These are phyloP conservation scores for Caenorhabditis latens DNA, from an alignment of 1,140 invertebrate species.

Conservation along the genomic window DNA sequence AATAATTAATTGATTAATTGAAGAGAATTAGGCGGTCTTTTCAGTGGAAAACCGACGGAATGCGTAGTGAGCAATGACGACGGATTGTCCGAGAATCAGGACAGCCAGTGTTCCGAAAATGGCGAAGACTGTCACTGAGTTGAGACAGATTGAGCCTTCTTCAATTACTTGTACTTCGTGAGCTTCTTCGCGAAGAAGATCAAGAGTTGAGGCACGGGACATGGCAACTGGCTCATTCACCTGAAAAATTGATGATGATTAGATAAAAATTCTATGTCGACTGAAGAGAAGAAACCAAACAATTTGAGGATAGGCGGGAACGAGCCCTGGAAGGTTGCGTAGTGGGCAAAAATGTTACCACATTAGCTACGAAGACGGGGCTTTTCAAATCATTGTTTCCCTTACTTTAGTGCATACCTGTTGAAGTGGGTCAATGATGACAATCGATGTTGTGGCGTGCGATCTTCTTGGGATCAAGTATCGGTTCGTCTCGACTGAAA, in stretches of 20 bases:
- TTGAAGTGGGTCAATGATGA: constrained; percentile 76
- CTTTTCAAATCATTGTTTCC: no score
- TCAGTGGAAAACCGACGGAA: constrained; percentile 55
- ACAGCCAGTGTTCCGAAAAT: constrained; percentile 67
- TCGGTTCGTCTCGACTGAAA: constrained; percentile 77
- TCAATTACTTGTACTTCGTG: constrained; percentile 60
- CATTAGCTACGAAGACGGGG: no score
- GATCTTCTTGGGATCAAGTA: constrained; percentile 76
- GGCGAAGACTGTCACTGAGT: constrained; percentile 59
- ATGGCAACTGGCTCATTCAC: constrained; percentile 61
- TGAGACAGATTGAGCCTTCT: constrained; percentile 63
- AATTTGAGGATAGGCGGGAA: no score
- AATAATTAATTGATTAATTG: no score
- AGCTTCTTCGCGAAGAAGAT: constrained; percentile 61
- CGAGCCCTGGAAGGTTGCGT: no score
- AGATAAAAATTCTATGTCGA: no score
- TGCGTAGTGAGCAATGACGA: constrained; percentile 73
- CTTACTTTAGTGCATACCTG: constrained; percentile 65
- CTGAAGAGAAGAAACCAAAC: no score
- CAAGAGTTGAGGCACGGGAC: constrained; percentile 63
- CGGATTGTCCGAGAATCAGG: constrained; percentile 72
- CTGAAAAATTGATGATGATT: background rate
- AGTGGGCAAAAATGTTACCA: no score
- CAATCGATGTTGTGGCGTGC: constrained; percentile 74
- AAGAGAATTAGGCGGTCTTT: constrained; percentile 35